Evolutionary conservation across 2,888 invertebrate genomes (phyloP), one percentile per base, ranked within the genome.

Genomic region (Latheticus oryzae): DNA sequence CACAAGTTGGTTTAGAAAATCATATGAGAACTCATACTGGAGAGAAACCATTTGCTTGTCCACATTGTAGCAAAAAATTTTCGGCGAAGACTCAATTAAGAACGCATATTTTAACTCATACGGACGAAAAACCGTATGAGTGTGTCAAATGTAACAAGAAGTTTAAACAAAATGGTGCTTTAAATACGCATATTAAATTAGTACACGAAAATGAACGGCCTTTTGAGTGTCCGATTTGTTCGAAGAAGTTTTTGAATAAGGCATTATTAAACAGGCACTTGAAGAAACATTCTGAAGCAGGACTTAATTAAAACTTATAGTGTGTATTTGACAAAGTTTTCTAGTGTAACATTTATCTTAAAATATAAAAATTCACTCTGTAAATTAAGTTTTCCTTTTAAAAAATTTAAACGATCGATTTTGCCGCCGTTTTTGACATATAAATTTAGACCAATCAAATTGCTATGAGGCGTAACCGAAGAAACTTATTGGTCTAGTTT

Each of bases 171-270:
- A 84, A 83, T 66, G 83, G 83, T 73, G 83, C 84, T 73, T 75
- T 85, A 61, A 83, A 82, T 37, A 70, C 69, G 28, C 85, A 85
- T 77, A 83, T 83, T 74, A 79, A 84, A 35, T 83, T 83, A 42
- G n/a, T n/a, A n/a, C 85, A 85, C 75, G 83, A 83, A 0, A 84
- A 84, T 76, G 84, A 85, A 76, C 83, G 83, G 73, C 85, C 85
- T 30, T 82, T 26, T 24, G 28, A 16, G n/a, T 42, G 42, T 42
- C 15, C 12, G 8, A 8, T 42, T 28, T 42, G 42, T 8, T 5
- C 13, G 1, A 42, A 42, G 15, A 9, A 9, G 13, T 42, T 42
- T 16, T 19, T 11, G 2, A 35, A 15, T 7, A n/a, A n/a, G n/a
- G n/a, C n/a, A n/a, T n/a, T n/a, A n/a, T n/a, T n/a, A n/a, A n/a